phyloP scores from a whole-genome alignment of 1,140 invertebrate genomes.

The Wiebesia pumilae region DNA sequence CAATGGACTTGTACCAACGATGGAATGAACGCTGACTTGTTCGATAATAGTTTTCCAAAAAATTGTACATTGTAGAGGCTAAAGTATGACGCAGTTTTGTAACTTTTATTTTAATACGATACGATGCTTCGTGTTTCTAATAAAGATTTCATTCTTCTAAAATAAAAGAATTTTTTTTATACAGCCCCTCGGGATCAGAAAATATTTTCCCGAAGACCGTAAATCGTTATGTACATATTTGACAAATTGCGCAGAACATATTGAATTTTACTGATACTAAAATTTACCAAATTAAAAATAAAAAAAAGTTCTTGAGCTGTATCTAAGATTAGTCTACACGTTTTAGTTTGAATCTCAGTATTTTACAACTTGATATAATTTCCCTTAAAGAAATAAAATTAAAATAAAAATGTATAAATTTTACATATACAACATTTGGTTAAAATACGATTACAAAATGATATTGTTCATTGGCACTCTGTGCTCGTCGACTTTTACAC shows the following conservation, averaged over 20 bases:
- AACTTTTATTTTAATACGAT: constrained; percentile 42
- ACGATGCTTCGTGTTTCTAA: constrained; percentile 21
- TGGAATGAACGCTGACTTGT: constrained; percentile 58
- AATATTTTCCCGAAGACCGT: constrained; percentile 33
- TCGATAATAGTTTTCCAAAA: constrained; percentile 49
- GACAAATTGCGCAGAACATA: constrained; percentile 52
- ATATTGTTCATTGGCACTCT: constrained; percentile 55
- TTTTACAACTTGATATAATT: constrained; percentile 51
- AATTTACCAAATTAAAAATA: constrained; percentile 53
- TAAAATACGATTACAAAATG: constrained; percentile 53
- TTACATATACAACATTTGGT: constrained; percentile 53
- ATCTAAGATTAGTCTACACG: constrained; percentile 47
- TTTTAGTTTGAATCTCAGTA: constrained; percentile 42
- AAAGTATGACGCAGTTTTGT: constrained; percentile 50
- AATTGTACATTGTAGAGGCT: constrained; percentile 50
- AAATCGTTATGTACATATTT: constrained; percentile 51
- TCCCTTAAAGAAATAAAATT: constrained; percentile 49
- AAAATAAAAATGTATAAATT: constrained; percentile 55
- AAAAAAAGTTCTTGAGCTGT: constrained; percentile 35
- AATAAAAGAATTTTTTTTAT: constrained; percentile 49
- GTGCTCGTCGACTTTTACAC: constrained; percentile 48
- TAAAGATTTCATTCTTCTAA: constrained; percentile 51
- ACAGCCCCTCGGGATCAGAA: constrained; percentile 43
- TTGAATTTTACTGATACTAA: constrained; percentile 40
- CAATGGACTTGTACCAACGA: constrained; percentile 35